phyloP scores from a whole-genome alignment of 2,888 invertebrate species.

The Rhagonycha fulva region DNA sequence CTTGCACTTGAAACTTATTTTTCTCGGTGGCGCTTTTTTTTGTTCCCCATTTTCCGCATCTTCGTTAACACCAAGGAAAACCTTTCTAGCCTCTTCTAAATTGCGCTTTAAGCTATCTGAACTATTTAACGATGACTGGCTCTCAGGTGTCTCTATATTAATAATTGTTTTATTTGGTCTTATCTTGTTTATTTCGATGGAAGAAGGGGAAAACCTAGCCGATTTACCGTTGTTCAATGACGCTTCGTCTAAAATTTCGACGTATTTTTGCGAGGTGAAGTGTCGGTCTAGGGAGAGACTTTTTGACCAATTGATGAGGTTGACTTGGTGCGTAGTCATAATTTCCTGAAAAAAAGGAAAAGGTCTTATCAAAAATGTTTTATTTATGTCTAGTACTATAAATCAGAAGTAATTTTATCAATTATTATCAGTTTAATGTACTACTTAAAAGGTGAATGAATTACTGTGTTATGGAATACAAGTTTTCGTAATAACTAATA shows the following conservation, averaged over 20 bases:
- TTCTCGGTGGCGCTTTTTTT: slow-evolving; percentile 55
- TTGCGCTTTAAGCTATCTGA: slow-evolving; percentile 31
- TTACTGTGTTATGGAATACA: too few species aligned
- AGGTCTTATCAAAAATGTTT: not conserved
- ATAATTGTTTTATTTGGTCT: slow-evolving; percentile 5
- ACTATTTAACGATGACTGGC: slow-evolving; percentile 21
- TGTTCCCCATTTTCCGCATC: slow-evolving; percentile 27
- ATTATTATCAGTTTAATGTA: not conserved
- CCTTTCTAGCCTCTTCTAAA: slow-evolving; percentile 43
- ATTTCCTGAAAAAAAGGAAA: not conserved
- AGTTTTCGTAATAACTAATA: too few species aligned
- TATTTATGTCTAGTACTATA: not conserved
- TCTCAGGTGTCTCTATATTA: not conserved
- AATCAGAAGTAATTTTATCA: not conserved
- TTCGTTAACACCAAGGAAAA: slow-evolving; percentile 40
- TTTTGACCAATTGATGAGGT: slow-evolving; percentile 38
- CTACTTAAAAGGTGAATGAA: not conserved
- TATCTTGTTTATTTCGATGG: not conserved
- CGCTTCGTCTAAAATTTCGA: slow-evolving; percentile 2
- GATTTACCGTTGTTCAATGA: not conserved
- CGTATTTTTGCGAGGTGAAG: slow-evolving; percentile 1
- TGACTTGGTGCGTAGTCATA: slow-evolving; percentile 23
- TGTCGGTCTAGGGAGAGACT: slow-evolving; percentile 34
- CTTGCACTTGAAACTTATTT: slow-evolving; percentile 67
- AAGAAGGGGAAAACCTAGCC: slow-evolving; percentile 1